Conservation (phyloP, 2,888 invertebrate genomes). For the Sinotaia quadrata region DNA sequence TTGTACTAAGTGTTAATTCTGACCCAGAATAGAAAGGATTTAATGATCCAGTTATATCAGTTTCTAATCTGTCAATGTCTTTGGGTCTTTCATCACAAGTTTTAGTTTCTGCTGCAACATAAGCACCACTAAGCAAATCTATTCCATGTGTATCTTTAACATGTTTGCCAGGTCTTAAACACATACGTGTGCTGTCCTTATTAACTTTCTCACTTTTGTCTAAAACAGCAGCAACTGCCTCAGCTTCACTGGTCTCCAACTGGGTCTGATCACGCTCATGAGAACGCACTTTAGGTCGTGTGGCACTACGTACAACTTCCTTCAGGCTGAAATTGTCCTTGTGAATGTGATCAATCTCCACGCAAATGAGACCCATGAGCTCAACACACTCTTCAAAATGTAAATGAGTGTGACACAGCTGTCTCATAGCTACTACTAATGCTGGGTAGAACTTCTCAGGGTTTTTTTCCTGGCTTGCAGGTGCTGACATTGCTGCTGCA, state of each 20-base stretch:
- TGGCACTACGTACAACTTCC: slow-evolving; percentile 31
- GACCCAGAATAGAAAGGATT: too few species aligned
- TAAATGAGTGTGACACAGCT: slow-evolving; percentile 38
- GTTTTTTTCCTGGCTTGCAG: slow-evolving; percentile 2
- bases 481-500: not conserved
- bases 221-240: slow-evolving; percentile 8
- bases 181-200: too few species aligned
- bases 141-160: too few species aligned
- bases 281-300: slow-evolving; percentile 12
- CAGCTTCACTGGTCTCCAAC: slow-evolving; percentile 22
- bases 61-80: too few species aligned
- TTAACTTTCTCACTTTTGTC: not conserved
- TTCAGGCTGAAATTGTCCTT: slow-evolving; percentile 42
- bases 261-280: slow-evolving; percentile 18
- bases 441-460: slow-evolving; percentile 30
- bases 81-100: too few species aligned
- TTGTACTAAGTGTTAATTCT: too few species aligned
- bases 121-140: too few species aligned
- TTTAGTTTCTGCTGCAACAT: too few species aligned
- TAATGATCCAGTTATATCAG: too few species aligned
- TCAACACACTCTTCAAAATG: slow-evolving; percentile 40
- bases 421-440: slow-evolving; percentile 23
- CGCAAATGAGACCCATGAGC: slow-evolving; percentile 39
- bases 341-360: slow-evolving; percentile 38
- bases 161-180: too few species aligned